Base-by-base conservation (phyloP, 2,888 invertebrate genomes). In the Nemotelus pantherinus region DNA sequence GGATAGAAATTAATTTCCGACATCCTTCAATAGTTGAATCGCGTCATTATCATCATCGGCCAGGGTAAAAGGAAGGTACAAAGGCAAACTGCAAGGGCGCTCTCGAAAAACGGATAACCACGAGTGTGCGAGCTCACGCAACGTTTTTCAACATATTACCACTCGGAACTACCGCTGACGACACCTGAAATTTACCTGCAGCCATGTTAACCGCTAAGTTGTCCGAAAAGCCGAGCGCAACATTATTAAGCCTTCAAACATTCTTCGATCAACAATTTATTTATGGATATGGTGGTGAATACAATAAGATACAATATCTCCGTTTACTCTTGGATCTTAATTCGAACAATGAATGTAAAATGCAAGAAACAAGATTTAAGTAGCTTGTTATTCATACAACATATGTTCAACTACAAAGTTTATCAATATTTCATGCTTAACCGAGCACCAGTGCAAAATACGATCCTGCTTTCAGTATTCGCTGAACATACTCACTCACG, bases 91-190 rank as follows among this genome's bases (percentile, higher is more conserved):
- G 60, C 60, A 68, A 63, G 25, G 39, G 50, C 50, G 67, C 67
- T 68, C 50, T 44, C 3, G 67, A 48, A 48, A 68, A 50, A 39
- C 50, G 67, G 67, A 48, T 48, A 50, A 68, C 67, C 67, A 68
- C 39, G 50, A 68, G 50, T 68, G 47, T 25, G 50, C 50, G 67
- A 68, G 48, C 67, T 68, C 67, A 68, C 67, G 67, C 67, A 68
- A 68, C 50, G 50, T 50, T 50, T 48, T n/a, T 48, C 39, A 43
- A 10, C 4, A 39, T 65, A 65, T 65, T 47, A 47, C 25, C 48
- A n/a, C 3, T 68, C 67, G 48, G 7, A 50, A 48, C 67, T 68
- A 25, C 67, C 5, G 48, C 47, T 47, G 67, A 48, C 67, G 5
- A 6, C 50, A 50, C 39, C 41, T 48, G 48, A 60, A 60, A 60